A percentile compares a stretch with the other conserved stretches of the same genome.
These are phyloP conservation scores for Cydia amplana DNA, from an alignment of 1,140 invertebrate genomes.

Conservation along the genomic window DNA sequence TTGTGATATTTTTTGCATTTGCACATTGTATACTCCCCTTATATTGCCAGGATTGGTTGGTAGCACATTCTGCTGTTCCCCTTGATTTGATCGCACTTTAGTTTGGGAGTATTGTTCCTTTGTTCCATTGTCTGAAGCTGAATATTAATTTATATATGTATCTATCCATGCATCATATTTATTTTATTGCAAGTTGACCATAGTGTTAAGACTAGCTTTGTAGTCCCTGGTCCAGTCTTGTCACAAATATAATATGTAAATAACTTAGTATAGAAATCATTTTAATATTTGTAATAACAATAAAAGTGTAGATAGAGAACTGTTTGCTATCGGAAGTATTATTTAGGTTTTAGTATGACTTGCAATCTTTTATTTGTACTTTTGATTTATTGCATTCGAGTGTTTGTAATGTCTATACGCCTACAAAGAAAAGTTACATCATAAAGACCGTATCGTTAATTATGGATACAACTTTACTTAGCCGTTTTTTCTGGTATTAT, in stretches of 20 bases:
- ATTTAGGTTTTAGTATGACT: background rate
- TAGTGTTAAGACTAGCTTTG: conserved; percentile 28
- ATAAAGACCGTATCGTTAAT: too few species aligned
- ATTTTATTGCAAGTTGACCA: conserved; percentile 35
- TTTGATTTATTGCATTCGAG: background rate
- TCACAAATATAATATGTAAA: background rate
- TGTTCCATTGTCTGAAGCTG: conserved; percentile 59
- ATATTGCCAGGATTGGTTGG: conserved; percentile 55
- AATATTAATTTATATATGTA: conserved; percentile 47
- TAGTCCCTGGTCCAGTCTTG: background rate
- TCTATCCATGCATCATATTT: conserved; percentile 34
- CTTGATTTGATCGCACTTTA: conserved; percentile 51
- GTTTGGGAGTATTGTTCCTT: conserved; percentile 54
- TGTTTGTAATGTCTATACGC: background rate
- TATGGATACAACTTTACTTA: too few species aligned
- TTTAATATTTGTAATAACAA: conserved; percentile 9
- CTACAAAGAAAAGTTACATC: conserved; percentile 9
- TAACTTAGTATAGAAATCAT: conserved; percentile 3
- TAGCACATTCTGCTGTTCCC: conserved; percentile 55
- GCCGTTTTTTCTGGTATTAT: too few species aligned
- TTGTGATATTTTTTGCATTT: conserved; percentile 2
- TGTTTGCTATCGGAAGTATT: background rate
- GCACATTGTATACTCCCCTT: conserved; percentile 27
- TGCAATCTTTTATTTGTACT: background rate
- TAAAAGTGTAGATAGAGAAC: background rate